Base-by-base conservation (phyloP, 1,140 invertebrate species). In the Drosophila lini region DNA sequence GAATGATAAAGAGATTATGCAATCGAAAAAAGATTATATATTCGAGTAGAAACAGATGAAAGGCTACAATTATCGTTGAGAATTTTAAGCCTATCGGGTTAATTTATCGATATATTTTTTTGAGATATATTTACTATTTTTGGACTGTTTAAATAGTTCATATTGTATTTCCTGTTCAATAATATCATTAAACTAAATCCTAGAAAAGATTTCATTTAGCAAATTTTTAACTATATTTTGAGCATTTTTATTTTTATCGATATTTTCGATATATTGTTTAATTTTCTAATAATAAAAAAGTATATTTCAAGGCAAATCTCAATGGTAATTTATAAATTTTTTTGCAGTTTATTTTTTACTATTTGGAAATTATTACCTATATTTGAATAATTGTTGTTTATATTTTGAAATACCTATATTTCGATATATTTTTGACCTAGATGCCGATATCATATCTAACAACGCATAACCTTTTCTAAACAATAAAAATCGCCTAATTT, bases 1-100 rank as follows among this genome's bases (percentile, higher is more conserved):
- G 36, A 25, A 28, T 48, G 68, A 71, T 50, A 22, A 50, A 41
- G 13, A 59, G 42, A 71, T 73, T 73, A 71, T 73, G 69, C 67
- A 71, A 71, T 41, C 42, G 32, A 42, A 44, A 45, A 15, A 15
- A 36, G 41, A 36, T 44, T 22, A 9, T 62, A 25, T 36, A 31
- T 9, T 45, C 7, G 0, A 50, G 11, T 10, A 5, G 61, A 19
- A 25, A 25, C 13, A 0, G 11, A 41, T 25, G 55, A n/a, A 63
- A 22, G 16, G 10, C 3, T 41, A 8, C 19, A 19, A 13, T 57
- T 63, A 34, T 60, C 11, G 22, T 9, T 2, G 11, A 25, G 19
- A 25, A 63, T 32, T 42, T 55, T 3, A n/a, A 16, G 3, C 13
- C 2, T 10, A 22, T 38, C 13, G 4, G 11, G 36, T 7, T 11